Percentiles rank a stretch among this genome's conserved stretches.
phyloP scores from a whole-genome alignment of 2,113 vertebrate species.

The Cyphomyrus discorhynchus region DNA sequence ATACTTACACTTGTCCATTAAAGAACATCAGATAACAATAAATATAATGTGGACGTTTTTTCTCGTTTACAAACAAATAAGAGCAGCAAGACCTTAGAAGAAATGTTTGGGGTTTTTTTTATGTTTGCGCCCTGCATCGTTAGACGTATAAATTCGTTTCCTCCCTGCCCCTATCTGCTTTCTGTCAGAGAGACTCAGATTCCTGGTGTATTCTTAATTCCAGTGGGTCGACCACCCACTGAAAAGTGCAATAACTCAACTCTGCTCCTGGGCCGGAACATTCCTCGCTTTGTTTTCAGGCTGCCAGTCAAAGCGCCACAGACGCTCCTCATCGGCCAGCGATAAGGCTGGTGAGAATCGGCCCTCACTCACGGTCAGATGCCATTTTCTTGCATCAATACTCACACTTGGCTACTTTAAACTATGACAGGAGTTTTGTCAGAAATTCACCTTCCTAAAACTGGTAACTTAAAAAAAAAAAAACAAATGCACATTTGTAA shows the following conservation, averaged over 20 bases:
- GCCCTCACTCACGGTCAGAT: neutral
- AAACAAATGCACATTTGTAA: neutral
- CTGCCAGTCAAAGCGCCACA: conserved; percentile 39
- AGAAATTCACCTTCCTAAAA: neutral
- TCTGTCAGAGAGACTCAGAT: conserved; percentile 30
- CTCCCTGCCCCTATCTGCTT: conserved; percentile 38
- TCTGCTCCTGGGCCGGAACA: conserved; percentile 32
- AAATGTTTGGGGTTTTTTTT: neutral
- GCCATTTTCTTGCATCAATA: neutral
- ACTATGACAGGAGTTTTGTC: neutral
- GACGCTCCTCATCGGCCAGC: neutral
- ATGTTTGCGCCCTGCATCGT: neutral
- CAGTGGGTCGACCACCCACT: neutral
- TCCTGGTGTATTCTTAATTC: conserved; percentile 17
- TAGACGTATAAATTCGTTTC: conserved; percentile 25
- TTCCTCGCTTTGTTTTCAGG: conserved; percentile 37
- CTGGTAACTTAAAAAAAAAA: neutral
- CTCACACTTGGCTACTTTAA: neutral
- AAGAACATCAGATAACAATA: neutral
- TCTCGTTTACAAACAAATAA: neutral
- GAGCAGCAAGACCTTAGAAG: neutral
- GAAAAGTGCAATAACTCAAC: conserved; percentile 20
- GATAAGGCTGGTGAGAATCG: neutral
- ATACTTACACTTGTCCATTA: neutral
- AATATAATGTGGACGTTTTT: neutral